A percentile compares a stretch with the other conserved stretches of the same genome.
Conservation (phyloP, 2,797 vertebrate genomes). For the Falco naumanni region DNA sequence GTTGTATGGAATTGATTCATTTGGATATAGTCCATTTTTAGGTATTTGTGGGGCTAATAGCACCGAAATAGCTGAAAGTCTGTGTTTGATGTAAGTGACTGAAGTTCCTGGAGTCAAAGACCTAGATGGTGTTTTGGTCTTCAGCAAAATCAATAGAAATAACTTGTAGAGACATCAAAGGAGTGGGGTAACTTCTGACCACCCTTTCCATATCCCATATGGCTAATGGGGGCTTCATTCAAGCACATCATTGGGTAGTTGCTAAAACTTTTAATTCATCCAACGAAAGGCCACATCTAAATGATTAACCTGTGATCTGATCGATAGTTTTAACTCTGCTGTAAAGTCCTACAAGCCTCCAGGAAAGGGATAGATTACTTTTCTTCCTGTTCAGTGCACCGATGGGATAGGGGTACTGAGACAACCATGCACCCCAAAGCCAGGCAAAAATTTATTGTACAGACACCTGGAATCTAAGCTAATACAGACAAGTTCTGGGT, state of each 20-base stretch:
- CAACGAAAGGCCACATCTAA: neutral
- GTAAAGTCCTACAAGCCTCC: neutral
- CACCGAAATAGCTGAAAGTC: neutral
- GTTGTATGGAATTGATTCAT: neutral
- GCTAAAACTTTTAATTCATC: neutral
- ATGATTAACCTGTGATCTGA: neutral
- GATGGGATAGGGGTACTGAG: neutral
- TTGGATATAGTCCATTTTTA: neutral
- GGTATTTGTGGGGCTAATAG: neutral
- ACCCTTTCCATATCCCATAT: neutral
- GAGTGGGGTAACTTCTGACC: neutral
- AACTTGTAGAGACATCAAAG: neutral
- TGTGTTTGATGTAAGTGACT: neutral
- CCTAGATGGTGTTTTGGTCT: neutral
- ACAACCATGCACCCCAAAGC: neutral
- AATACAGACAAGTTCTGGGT: neutral
- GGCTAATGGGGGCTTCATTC: neutral
- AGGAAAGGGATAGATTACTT: neutral
- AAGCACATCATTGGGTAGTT: neutral
- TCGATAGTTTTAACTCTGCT: neutral
- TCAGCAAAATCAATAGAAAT: neutral
- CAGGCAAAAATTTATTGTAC: slow-evolving; percentile 2
- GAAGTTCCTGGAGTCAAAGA: neutral
- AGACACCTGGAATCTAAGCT: neutral
- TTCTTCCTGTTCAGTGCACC: neutral